A percentile compares a stretch with the other conserved stretches of the same genome.
Conservation (phyloP, 2,888 invertebrate genomes). For the Parnassius glacialis region DNA sequence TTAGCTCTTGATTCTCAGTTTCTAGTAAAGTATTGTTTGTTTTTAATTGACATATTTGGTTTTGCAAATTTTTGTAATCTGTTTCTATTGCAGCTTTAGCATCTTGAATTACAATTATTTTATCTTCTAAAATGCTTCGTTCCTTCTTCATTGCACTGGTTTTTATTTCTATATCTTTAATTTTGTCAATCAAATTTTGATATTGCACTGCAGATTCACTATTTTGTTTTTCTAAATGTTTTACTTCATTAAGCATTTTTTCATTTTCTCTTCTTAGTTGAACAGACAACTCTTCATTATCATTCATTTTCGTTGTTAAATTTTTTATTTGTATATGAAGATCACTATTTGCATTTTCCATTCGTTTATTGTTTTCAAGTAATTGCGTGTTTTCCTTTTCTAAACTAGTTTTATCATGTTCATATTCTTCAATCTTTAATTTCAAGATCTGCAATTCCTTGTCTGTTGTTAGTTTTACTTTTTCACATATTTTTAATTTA, state of each 20-base stretch:
- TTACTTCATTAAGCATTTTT: conserved; percentile 27
- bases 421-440: conserved; percentile 30
- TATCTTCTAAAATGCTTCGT: conserved; percentile 16
- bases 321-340: conserved; percentile 7
- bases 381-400: conserved; percentile 10
- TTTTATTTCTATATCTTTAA: conserved; percentile 9
- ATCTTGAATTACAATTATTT: conserved; percentile 3
- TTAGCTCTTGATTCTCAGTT: conserved; percentile 16
- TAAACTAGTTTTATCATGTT: conserved; percentile 3
- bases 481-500: conserved; percentile 37
- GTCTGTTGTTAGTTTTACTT: conserved; percentile 28
- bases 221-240: conserved; percentile 25
- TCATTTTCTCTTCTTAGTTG: conserved; percentile 30
- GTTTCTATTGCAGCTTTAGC: conserved; percentile 4
- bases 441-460: conserved; percentile 29
- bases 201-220: conserved; percentile 13
- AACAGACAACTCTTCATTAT: background rate
- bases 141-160: conserved; percentile 7
- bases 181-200: conserved; percentile 10
- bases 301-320: conserved; percentile 12
- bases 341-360: conserved; percentile 5
- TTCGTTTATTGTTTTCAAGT: conserved; percentile 10
- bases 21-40: conserved; percentile 17
- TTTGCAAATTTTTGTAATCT: conserved; percentile 25
- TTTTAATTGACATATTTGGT: conserved; percentile 27